phyloP scores from a whole-genome alignment of 2,797 vertebrate species.

The Bryconaethiops microstoma region DNA sequence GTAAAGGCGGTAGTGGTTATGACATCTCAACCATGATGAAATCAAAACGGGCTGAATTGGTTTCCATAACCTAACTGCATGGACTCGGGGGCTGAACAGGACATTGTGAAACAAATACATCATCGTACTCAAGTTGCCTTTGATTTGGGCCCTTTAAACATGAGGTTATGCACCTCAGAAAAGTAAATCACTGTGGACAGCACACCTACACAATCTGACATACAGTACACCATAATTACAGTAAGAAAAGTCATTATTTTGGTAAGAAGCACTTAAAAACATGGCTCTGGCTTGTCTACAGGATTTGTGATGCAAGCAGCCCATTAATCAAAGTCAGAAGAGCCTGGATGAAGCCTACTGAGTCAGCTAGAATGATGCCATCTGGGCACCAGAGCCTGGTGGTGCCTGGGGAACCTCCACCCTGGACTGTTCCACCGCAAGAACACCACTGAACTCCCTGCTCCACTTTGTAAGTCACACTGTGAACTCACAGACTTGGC shows the following conservation, averaged over 20 bases:
- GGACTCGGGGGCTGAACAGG: not conserved
- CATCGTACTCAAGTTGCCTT: not conserved
- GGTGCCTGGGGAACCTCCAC: constrained; percentile 9
- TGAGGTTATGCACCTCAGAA: not conserved
- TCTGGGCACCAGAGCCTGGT: constrained; percentile 24
- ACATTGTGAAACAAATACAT: not conserved
- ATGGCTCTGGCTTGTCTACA: not conserved
- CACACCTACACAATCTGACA: not conserved
- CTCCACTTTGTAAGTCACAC: not conserved
- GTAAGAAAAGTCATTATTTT: not conserved
- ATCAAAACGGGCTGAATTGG: not conserved
- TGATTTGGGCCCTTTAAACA: not conserved
- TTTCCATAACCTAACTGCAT: not conserved
- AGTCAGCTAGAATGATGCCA: constrained; percentile 19
- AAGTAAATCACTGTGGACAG: not conserved
- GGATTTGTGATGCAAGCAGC: constrained; percentile 1
- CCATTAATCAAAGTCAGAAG: constrained; percentile 43
- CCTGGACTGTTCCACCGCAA: not conserved
- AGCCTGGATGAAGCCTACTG: constrained; percentile 16
- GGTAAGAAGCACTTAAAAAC: constrained; percentile 4
- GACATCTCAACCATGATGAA: not conserved
- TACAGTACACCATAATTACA: constrained; percentile 1
- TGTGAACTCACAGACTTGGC: not conserved
- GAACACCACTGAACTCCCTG: not conserved
- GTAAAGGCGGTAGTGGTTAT: not conserved